Evolutionary conservation across 1,140 invertebrate species (phyloP).

Genomic region (Cylas formicarius): DNA sequence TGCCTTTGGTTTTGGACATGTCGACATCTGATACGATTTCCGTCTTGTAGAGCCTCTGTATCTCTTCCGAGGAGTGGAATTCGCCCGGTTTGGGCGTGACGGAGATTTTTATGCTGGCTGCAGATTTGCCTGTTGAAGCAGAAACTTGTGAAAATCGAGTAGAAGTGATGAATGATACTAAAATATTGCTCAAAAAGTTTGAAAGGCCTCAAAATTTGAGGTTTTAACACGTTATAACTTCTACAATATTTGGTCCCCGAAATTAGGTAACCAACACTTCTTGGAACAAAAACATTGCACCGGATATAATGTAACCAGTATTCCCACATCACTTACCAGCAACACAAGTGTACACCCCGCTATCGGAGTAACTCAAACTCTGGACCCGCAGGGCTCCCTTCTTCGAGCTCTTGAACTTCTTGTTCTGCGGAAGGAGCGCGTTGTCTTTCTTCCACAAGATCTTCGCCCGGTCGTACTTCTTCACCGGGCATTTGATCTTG

Average conservation of each 20-base stretch:
- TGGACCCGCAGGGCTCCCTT: slow-evolving; percentile 80
- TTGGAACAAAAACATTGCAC: no score
- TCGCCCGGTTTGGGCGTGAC: slow-evolving; percentile 69
- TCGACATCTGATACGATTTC: slow-evolving; percentile 33
- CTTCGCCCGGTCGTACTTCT: slow-evolving; percentile 67
- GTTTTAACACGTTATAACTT: no score
- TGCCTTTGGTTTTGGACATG: slow-evolving; percentile 26
- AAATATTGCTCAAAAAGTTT: no score
- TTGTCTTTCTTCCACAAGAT: slow-evolving; percentile 80
- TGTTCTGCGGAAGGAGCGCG: slow-evolving; percentile 60
- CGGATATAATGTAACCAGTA: not conserved
- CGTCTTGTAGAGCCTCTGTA: slow-evolving; percentile 46
- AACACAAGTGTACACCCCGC: slow-evolving; percentile 75
- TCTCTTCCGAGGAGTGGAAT: slow-evolving; percentile 70
- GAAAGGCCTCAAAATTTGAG: no score
- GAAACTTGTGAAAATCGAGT: not conserved
- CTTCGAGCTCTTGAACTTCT: slow-evolving; percentile 76
- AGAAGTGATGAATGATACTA: no score
- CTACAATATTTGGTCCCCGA: no score
- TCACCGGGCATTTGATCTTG: slow-evolving; percentile 85
- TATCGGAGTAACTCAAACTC: slow-evolving; percentile 66
- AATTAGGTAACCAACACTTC: no score
- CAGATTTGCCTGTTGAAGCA: slow-evolving; percentile 50
- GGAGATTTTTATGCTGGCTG: slow-evolving; percentile 62
- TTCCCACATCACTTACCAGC: slow-evolving; percentile 45